These are phyloP conservation scores for Asteroscopus sphinx DNA, from an alignment of 2,888 invertebrate species.

Conservation along the genomic window DNA sequence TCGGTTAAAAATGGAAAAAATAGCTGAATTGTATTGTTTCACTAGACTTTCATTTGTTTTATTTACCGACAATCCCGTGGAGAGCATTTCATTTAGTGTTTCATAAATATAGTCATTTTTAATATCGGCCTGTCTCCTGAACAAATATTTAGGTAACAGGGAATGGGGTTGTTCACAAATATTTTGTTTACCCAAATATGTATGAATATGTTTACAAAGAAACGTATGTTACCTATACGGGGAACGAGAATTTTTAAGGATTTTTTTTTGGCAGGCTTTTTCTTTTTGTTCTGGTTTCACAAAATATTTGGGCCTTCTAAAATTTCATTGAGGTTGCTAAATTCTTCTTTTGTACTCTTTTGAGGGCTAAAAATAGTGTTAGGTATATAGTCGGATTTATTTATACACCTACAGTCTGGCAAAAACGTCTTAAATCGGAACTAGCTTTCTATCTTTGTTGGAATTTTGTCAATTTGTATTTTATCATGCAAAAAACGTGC, in stretches of 20 bases:
- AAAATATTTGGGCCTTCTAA: conserved; percentile 11
- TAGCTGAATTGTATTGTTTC: too few species aligned
- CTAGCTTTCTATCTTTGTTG: too few species aligned
- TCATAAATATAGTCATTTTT: too few species aligned
- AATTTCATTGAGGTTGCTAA: conserved; percentile 7
- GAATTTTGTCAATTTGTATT: too few species aligned
- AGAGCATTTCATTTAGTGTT: too few species aligned
- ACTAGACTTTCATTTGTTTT: too few species aligned
- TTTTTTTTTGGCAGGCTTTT: conserved; percentile 4
- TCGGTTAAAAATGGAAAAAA: too few species aligned
- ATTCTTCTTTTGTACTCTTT: conserved; percentile 6
- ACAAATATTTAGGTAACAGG: conserved; percentile 39
- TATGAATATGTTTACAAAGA: conserved; percentile 11
- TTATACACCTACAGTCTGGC: too few species aligned
- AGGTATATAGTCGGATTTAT: too few species aligned
- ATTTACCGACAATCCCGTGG: too few species aligned
- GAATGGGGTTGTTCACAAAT: conserved; percentile 31
- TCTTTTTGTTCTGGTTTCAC: conserved; percentile 12
- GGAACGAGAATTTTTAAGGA: conserved; percentile 4
- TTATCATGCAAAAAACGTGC: too few species aligned
- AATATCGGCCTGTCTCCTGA: conserved; percentile 4
- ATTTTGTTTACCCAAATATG: conserved; percentile 35
- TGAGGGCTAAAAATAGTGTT: neutral
- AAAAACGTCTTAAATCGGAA: too few species aligned
- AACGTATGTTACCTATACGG: conserved; percentile 15